Percentiles rank a stretch among this genome's conserved stretches.
Conservation (phyloP, 1,140 invertebrate species). For the Amyelois transitella region DNA sequence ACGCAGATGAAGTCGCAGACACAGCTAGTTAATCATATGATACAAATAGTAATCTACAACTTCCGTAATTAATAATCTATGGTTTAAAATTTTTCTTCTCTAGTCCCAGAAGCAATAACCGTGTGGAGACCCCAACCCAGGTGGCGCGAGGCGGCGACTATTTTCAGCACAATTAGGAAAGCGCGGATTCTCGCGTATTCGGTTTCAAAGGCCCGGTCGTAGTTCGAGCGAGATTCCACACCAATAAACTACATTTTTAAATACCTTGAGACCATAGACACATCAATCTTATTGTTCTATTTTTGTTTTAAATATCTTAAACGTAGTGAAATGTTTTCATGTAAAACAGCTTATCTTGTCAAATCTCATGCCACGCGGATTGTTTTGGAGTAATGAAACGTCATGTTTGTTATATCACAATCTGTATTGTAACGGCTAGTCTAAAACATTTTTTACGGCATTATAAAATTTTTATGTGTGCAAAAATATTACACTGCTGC, state of each 20-base stretch:
- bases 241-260: not conserved
- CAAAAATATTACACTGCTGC: too few relatives aligned
- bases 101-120: not conserved
- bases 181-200: conserved; percentile 18
- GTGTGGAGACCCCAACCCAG: conserved; percentile 28
- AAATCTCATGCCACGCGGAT: too few relatives aligned
- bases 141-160: conserved; percentile 35
- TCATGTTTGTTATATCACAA: too few relatives aligned
- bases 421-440: too few relatives aligned
- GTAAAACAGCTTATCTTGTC: not conserved
- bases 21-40: too few relatives aligned
- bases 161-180: conserved; percentile 55
- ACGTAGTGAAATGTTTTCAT: too few relatives aligned
- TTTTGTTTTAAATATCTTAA: not conserved
- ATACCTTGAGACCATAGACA: not conserved
- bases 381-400: too few relatives aligned
- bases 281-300: not conserved
- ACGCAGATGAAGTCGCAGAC: too few relatives aligned
- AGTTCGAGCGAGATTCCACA: not conserved
- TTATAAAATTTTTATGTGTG: too few relatives aligned
- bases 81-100: not conserved
- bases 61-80: too few relatives aligned
- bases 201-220: conserved; percentile 24
- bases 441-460: too few relatives aligned
- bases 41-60: too few relatives aligned